phyloP scores from a whole-genome alignment of 2,888 invertebrate genomes.

The Apodemia mormo region DNA sequence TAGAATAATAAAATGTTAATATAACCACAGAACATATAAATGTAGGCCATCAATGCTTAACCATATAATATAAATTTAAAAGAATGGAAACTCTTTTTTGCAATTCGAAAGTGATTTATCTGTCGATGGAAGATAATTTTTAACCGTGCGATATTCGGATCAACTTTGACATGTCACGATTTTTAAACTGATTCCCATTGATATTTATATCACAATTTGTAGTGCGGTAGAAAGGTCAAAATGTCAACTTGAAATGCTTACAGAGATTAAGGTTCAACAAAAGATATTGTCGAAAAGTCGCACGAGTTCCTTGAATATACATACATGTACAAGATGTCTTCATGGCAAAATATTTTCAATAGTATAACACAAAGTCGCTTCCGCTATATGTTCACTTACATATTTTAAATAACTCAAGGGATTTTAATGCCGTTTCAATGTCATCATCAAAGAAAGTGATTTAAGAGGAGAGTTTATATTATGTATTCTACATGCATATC shows the following conservation, averaged over 20 bases:
- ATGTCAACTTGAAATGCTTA: neutral
- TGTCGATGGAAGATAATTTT: neutral
- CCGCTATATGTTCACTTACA: too few species aligned
- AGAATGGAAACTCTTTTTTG: neutral
- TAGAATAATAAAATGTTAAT: too few species aligned
- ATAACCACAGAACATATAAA: too few species aligned
- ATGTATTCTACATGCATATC: too few species aligned
- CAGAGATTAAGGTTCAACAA: neutral
- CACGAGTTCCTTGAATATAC: neutral
- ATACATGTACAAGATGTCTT: neutral
- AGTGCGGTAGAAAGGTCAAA: neutral
- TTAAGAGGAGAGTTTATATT: too few species aligned
- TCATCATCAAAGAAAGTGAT: too few species aligned
- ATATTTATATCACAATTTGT: constrained; percentile 8
- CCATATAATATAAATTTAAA: too few species aligned
- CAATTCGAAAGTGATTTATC: constrained; percentile 1
- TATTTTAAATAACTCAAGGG: too few species aligned
- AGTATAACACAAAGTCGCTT: too few species aligned
- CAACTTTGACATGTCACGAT: constrained; percentile 36
- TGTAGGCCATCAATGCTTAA: too few species aligned
- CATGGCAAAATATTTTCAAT: neutral
- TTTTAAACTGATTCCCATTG: constrained; percentile 35
- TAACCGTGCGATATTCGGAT: constrained; percentile 26
- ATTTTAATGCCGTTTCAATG: too few species aligned
- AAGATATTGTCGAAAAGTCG: neutral